Evolutionary conservation across 2,888 invertebrate genomes (phyloP).

Genomic region (Ochropacha duplaris): DNA sequence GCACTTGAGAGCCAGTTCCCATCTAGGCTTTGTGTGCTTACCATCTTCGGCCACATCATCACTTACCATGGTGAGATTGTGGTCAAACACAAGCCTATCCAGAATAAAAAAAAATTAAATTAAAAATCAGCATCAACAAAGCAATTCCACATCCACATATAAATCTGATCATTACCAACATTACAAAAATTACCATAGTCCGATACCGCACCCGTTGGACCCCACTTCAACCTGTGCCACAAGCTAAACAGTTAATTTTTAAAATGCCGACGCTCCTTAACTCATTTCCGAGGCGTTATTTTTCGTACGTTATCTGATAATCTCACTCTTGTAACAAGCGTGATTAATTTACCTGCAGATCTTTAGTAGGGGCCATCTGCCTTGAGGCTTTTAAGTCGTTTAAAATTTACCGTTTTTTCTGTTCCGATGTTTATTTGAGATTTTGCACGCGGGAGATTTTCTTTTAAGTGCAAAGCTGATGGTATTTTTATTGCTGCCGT

Average conservation of each 20-base stretch:
- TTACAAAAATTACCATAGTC: conserved; percentile 40
- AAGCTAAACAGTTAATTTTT: conserved; percentile 24
- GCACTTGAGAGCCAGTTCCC: no score
- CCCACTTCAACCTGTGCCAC: conserved; percentile 3
- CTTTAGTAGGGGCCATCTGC: conserved; percentile 56
- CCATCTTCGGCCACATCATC: no score
- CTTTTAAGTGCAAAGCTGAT: conserved; percentile 2
- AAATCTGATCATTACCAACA: conserved; percentile 9
- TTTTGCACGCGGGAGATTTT: conserved; percentile 2
- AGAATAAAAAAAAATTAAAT: no score
- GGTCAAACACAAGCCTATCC: neutral
- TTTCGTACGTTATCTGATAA: conserved; percentile 69
- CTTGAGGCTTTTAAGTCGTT: conserved; percentile 50
- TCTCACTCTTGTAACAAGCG: conserved; percentile 66
- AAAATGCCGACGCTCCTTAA: conserved; percentile 53
- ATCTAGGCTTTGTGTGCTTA: no score
- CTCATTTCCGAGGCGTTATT: conserved; percentile 67
- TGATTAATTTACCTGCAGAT: conserved; percentile 66
- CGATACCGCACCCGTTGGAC: conserved; percentile 25
- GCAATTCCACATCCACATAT: neutral
- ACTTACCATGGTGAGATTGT: no score
- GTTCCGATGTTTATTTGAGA: conserved; percentile 25
- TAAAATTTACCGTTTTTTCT: conserved; percentile 59
- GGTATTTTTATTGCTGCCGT: neutral
- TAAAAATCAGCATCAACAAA: neutral